Evolutionary conservation across 2,797 vertebrate species (phyloP).

Genomic region (Lagorchestes hirsutus): DNA sequence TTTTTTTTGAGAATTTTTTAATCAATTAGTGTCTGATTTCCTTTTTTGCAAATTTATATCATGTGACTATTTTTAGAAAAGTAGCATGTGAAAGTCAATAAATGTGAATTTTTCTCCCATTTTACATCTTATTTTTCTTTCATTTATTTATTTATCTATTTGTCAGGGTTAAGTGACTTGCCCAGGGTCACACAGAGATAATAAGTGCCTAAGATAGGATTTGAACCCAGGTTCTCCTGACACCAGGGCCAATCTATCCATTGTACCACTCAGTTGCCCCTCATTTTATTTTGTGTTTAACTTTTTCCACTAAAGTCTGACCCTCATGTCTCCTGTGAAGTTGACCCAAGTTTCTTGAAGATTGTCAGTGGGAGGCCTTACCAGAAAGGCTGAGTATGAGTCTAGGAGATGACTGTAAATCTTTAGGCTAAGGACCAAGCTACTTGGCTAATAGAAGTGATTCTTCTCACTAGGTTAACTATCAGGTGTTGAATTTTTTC

Average conservation of each 20-base stretch:
- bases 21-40: not conserved
- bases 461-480: not conserved
- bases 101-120: not conserved
- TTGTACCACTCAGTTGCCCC: not conserved
- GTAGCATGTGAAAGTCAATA: not conserved
- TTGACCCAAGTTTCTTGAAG: not conserved
- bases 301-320: not conserved
- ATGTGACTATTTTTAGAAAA: not conserved
- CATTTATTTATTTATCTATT: not conserved
- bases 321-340: not conserved
- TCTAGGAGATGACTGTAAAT: not conserved
- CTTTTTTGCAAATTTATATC: slow-evolving; percentile 7
- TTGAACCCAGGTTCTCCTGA: not conserved
- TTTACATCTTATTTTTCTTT: not conserved
- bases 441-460: not conserved
- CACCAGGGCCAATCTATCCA: not conserved
- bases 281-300: not conserved
- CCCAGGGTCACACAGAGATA: not conserved
- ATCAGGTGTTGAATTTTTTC: not conserved
- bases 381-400: not conserved
- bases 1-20: slow-evolving; percentile 12
- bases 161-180: not conserved
- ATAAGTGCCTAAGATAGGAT: not conserved
- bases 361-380: not conserved
- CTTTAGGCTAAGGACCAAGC: not conserved